Conservation (phyloP, 92 coral and sea anemone species). For the Siderastrea siderea region DNA sequence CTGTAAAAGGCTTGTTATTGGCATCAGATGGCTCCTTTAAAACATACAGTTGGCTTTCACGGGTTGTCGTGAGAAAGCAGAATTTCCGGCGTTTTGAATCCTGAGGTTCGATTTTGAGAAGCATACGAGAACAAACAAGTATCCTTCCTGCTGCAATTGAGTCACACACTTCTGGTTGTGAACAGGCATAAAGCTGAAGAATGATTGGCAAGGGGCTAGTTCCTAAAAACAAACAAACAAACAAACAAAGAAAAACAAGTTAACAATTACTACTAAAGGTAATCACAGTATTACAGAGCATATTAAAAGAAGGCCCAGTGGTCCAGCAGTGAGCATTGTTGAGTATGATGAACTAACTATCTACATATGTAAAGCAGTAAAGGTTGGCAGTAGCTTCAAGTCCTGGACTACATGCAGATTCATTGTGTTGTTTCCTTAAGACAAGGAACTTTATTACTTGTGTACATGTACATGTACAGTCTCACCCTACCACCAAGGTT, state of each 20-base stretch:
- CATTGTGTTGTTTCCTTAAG: too few relatives aligned
- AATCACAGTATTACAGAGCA: too few relatives aligned
- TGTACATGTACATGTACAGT: too few relatives aligned
- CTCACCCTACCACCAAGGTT: too few relatives aligned
- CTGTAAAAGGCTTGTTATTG: slow-evolving; percentile 49
- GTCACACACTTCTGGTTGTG: slow-evolving; percentile 55
- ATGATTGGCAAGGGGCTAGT: slow-evolving; percentile 60
- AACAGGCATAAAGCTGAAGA: slow-evolving; percentile 60
- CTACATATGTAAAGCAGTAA: too few relatives aligned
- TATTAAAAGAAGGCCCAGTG: too few relatives aligned
- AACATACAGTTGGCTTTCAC: slow-evolving; percentile 56
- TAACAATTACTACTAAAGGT: neutral
- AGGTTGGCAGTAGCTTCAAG: too few relatives aligned
- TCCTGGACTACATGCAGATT: too few relatives aligned
- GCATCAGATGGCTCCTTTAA: slow-evolving; percentile 48
- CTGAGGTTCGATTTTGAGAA: slow-evolving; percentile 42
- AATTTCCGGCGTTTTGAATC: slow-evolving; percentile 27
- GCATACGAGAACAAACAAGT: slow-evolving; percentile 69
- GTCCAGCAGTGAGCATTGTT: too few relatives aligned
- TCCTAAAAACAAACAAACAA: slow-evolving; percentile 27
- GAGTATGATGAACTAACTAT: too few relatives aligned
- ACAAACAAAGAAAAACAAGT: neutral
- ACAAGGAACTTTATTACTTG: too few relatives aligned
- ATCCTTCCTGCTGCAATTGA: slow-evolving; percentile 65
- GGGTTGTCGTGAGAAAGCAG: slow-evolving; percentile 59